Conservation (phyloP, 1,140 invertebrate species). For the Diuraphis noxia region DNA sequence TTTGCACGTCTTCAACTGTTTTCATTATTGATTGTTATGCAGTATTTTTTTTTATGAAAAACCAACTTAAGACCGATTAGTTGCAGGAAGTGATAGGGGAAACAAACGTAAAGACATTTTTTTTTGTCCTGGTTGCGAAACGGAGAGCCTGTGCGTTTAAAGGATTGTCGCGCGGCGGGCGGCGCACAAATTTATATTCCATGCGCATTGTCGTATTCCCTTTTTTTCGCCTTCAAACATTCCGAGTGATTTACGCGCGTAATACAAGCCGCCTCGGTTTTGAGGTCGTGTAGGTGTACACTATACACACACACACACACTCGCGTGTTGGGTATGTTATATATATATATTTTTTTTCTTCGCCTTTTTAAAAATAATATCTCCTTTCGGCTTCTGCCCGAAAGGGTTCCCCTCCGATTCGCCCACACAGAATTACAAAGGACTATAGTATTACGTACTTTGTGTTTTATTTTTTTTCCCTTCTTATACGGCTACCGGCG, state of each 20-base stretch:
- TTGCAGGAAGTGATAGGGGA: slow-evolving; percentile 16
- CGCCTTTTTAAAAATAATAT: slow-evolving; percentile 53
- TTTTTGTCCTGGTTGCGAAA: background rate
- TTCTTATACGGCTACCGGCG: slow-evolving; percentile 15
- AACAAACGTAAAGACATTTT: slow-evolving; percentile 30
- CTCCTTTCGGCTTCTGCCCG: slow-evolving; percentile 41
- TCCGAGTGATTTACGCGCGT: slow-evolving; percentile 50
- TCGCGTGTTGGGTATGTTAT: background rate
- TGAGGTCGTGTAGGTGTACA: slow-evolving; percentile 28
- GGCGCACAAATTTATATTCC: slow-evolving; percentile 51
- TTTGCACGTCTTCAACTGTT: background rate
- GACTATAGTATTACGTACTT: slow-evolving; percentile 2
- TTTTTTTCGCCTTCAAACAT: slow-evolving; percentile 39
- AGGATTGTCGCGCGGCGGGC: slow-evolving; percentile 52
- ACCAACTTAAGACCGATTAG: slow-evolving; percentile 43
- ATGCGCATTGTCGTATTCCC: slow-evolving; percentile 43
- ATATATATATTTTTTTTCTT: slow-evolving; percentile 35
- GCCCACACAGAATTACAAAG: slow-evolving; percentile 36
- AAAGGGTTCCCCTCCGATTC: slow-evolving; percentile 38
- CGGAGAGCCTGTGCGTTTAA: slow-evolving; percentile 16
- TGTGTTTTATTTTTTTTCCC: slow-evolving; percentile 6
- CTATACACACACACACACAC: background rate
- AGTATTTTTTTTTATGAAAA: slow-evolving; percentile 16
- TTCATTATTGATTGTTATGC: slow-evolving; percentile 30
- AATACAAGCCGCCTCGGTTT: slow-evolving; percentile 45